Evolutionary conservation across 2,113 vertebrate genomes (phyloP), one percentile per base, ranked within the genome.

Genomic region (Triplophysa tibetana): DNA sequence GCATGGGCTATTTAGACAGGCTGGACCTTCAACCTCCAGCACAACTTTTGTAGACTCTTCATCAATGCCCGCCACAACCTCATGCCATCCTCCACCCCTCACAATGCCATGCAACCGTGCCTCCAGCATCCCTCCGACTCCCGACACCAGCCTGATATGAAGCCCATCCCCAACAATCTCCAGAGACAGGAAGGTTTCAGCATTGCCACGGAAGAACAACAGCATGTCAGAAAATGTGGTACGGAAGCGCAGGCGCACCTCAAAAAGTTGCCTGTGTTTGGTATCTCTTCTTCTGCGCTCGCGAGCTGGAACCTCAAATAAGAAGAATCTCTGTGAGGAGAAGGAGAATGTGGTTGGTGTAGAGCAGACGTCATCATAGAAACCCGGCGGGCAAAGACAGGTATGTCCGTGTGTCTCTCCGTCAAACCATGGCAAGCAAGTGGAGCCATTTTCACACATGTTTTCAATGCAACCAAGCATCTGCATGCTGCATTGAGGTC

Each of bases 321-420:
- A 85, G 67, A 94, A 83, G 76, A 92, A 92, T 45, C 92, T 93
- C 9, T 89, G 89, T 4, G 90, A 88, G 33, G 89, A 89, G 85
- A 98, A 89, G 19, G 96, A 97, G 86, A 98, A 98, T 0, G 97
- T 98, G n/a, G 97, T 99, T 10, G 89, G 91, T 17, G 90, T 95
- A 2, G 91, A 92, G 88, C 97, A 99, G 0, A 85, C 87, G 41
- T 93, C 84, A 66, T 93, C 96, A 0, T 89, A 90, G 85, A 95
- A 96, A 5, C 97, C 97, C 17, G 92, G 93, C 33, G 92, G 93
- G 81, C 97, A 99, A 75, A 85, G 89, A 84, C 97, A 99, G 29
- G 82, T 64, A 60, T 96, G 92, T 56, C 89, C 79, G 0, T 98
- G 96, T 81, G 84, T 84, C 4, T 90, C 91, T 29, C 79, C 68